A percentile compares a stretch with the other conserved stretches of the same genome.
Evolutionary conservation across 2,888 invertebrate species (phyloP).

Genomic region (Yponomeuta plumbellus): DNA sequence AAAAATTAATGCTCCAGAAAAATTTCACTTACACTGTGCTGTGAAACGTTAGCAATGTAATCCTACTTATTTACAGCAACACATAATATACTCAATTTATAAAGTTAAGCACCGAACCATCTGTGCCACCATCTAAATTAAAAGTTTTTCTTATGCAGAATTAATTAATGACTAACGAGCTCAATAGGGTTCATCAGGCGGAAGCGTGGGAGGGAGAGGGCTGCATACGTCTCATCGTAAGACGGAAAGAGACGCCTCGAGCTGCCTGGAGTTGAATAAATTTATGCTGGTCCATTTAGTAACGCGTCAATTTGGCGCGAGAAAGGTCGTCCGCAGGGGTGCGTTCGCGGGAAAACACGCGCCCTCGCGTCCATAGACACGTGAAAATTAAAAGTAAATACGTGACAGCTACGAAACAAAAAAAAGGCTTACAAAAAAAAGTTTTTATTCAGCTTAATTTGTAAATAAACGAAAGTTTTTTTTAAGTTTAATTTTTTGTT

Average conservation of each 20-base stretch:
- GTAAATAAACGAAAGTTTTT: too few species aligned
- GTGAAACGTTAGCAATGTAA: too few species aligned
- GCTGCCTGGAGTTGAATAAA: constrained; percentile 71
- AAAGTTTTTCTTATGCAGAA: constrained; percentile 76
- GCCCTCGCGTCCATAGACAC: constrained; percentile 37
- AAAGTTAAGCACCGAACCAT: constrained; percentile 33
- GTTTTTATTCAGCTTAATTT: too few species aligned
- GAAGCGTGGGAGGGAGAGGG: constrained; percentile 54
- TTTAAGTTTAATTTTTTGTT: too few species aligned
- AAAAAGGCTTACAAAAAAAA: neutral
- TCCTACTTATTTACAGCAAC: too few species aligned
- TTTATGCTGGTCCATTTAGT: constrained; percentile 75
- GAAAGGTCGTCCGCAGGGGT: constrained; percentile 54
- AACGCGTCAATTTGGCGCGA: constrained; percentile 72
- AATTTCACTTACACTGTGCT: too few species aligned
- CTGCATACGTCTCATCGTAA: constrained; percentile 24
- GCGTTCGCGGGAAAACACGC: constrained; percentile 42
- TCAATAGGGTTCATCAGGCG: constrained; percentile 75
- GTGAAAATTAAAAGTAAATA: constrained; percentile 12
- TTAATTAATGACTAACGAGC: constrained; percentile 77
- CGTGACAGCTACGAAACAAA: neutral
- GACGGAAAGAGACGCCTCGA: constrained; percentile 39
- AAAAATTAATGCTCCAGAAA: too few species aligned
- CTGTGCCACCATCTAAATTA: constrained; percentile 71
- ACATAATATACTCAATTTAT: neutral